Evolutionary conservation across 2,797 vertebrate species (phyloP), one percentile per base, ranked within the genome.

Genomic region (Hydrocynus forskahlii): DNA sequence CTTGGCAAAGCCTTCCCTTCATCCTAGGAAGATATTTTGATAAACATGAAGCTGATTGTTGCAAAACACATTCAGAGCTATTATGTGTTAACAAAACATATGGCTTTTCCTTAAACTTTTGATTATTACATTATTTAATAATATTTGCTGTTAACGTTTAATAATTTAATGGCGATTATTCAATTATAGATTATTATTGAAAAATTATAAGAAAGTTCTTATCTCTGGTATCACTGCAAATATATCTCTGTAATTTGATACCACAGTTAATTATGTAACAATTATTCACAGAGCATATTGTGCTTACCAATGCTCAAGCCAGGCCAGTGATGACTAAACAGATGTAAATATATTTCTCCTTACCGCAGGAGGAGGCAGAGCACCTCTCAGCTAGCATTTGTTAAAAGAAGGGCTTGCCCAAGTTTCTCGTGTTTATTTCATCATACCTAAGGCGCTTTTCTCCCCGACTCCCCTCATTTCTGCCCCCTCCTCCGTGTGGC

Each of bases 391-490:
- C 93, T 92, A 95, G 94, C 95, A 95, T 95, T 96, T 95, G 94
- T 95, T 96, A 97, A 95, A 94, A 96, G 95, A 94, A 87, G 88
- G 85, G 91, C 91, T 95, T 29, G 62, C 92, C 93, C 55, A 87
- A 91, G 90, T 90, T 89, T 91, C 93, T 96, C 93, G 94, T 97
- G 96, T 96, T 97, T 97, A 96, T 98, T 97, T 97, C 93, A 97
- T 97, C 94, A 95, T 91, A 97, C 97, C 97, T 94, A 91, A 94
- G 96, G 97, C 96, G 86, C 88, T 96, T 96, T 95, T 93, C 92
- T 83, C 88, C 93, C 88, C 57, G 76, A 10, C 76, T 59, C 50
- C 59, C 85, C 90, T 88, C 83, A 91, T 93, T 84, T 83, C 85
- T 89, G 95, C 94, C 94, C 93, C 85, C 88, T 92, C 92, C 85